Conservation (phyloP, 1,140 invertebrate species). For the Anastrepha obliqua region DNA sequence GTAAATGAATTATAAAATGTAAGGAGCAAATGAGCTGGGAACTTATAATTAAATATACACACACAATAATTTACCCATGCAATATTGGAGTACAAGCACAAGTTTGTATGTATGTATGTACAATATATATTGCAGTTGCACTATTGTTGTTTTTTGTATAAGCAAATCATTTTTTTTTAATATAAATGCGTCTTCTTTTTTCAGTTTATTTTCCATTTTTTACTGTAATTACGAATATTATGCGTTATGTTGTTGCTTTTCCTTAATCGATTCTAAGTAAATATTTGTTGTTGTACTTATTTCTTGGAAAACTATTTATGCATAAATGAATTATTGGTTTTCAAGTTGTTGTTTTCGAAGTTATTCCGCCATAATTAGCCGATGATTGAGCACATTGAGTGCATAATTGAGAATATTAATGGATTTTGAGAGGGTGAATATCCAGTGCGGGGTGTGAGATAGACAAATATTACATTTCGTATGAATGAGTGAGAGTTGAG, state of each 20-base stretch:
- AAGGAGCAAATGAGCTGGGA: neutral
- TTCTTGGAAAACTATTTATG: neutral
- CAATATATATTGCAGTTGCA: neutral
- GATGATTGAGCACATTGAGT: constrained; percentile 1
- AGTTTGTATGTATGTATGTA: neutral
- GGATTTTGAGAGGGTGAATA: neutral
- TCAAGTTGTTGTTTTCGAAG: constrained; percentile 5
- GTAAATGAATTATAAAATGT: constrained; percentile 14
- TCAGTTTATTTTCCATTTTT: neutral
- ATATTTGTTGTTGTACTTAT: neutral
- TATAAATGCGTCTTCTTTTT: constrained; percentile 11
- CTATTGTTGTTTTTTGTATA: neutral
- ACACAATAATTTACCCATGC: neutral
- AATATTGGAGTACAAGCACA: neutral
- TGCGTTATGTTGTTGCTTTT: neutral
- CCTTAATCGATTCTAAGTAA: too few species aligned
- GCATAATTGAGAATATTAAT: constrained; percentile 23
- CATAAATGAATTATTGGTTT: neutral
- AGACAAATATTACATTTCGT: neutral
- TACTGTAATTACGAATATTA: neutral
- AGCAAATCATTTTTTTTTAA: constrained; percentile 5
- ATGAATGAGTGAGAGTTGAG: neutral
- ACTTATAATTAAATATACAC: neutral
- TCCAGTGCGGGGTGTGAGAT: neutral
- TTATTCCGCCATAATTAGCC: neutral